Percentiles rank a stretch among this genome's conserved stretches.
phyloP scores from a whole-genome alignment of 2,113 vertebrate species.

The Limnothrissa miodon region DNA sequence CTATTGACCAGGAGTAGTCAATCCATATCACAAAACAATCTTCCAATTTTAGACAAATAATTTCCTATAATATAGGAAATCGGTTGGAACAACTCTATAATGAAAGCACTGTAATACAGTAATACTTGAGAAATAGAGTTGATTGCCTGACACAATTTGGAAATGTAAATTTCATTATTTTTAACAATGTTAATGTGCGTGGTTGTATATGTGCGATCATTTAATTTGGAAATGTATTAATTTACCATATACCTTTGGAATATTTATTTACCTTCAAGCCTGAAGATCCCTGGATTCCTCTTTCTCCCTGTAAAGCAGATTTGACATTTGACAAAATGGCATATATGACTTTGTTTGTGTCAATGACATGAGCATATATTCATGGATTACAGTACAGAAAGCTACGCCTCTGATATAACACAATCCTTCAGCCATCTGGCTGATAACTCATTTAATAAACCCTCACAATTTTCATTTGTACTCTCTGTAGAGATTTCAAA shows the following conservation, averaged over 20 bases:
- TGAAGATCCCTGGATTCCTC: slow-evolving; percentile 72
- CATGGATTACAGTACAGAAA: not conserved
- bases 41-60: not conserved
- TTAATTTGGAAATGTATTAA: too few species aligned
- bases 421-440: too few species aligned
- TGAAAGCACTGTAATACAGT: not conserved
- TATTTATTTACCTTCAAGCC: slow-evolving; percentile 79
- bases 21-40: not conserved
- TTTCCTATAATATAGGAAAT: not conserved
- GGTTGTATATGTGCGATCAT: too few species aligned
- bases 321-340: too few species aligned
- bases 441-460: not conserved
- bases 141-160: too few species aligned
- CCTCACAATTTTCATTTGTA: not conserved
- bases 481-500: not conserved
- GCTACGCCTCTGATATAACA: not conserved
- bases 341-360: not conserved
- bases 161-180: too few species aligned
- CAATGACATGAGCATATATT: not conserved
- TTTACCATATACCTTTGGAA: too few species aligned
- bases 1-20: not conserved
- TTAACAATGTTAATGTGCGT: too few species aligned
- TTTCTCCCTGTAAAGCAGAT: slow-evolving; percentile 72
- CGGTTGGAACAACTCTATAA: not conserved
- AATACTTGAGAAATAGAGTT: not conserved